These are phyloP conservation scores for Punctoribates punctum DNA, from an alignment of 2,888 invertebrate genomes.

Conservation along the genomic window DNA sequence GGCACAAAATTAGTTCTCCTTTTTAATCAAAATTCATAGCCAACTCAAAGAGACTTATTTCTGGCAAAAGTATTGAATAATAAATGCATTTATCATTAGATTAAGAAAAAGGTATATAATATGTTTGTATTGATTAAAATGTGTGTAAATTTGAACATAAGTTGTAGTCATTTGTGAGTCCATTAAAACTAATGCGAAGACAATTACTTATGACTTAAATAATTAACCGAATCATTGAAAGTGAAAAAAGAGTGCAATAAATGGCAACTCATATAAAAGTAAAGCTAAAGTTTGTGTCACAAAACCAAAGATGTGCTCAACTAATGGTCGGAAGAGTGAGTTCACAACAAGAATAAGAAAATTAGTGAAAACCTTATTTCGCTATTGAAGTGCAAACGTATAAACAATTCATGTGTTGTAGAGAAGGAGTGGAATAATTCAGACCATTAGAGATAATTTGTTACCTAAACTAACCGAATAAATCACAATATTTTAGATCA, in stretches of 20 bases:
- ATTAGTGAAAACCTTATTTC: neutral
- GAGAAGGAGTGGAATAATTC: conserved; percentile 8
- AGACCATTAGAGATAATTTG: conserved; percentile 29
- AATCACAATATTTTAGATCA: conserved; percentile 11
- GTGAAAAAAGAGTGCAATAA: conserved; percentile 17
- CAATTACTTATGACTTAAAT: conserved; percentile 23
- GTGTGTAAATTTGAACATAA: too few relatives aligned
- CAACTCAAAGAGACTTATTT: too few relatives aligned
- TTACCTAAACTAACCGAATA: conserved; percentile 24
- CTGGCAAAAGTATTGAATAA: too few relatives aligned
- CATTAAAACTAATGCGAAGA: neutral
- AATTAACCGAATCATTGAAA: conserved; percentile 11
- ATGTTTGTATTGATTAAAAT: too few relatives aligned
- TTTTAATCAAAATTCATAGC: too few relatives aligned
- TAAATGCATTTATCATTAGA: too few relatives aligned
- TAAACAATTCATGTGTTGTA: conserved; percentile 28
- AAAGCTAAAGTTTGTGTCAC: neutral
- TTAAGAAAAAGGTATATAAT: too few relatives aligned
- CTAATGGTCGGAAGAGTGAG: neutral
- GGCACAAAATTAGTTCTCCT: too few relatives aligned
- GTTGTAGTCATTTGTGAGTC: neutral
- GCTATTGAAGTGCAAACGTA: neutral
- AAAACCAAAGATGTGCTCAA: neutral
- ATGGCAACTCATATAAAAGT: neutral
- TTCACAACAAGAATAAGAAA: neutral